Evolutionary conservation across 2,113 vertebrate species (phyloP), one percentile per base, ranked within the genome.

Genomic region (Cepphus grylle): DNA sequence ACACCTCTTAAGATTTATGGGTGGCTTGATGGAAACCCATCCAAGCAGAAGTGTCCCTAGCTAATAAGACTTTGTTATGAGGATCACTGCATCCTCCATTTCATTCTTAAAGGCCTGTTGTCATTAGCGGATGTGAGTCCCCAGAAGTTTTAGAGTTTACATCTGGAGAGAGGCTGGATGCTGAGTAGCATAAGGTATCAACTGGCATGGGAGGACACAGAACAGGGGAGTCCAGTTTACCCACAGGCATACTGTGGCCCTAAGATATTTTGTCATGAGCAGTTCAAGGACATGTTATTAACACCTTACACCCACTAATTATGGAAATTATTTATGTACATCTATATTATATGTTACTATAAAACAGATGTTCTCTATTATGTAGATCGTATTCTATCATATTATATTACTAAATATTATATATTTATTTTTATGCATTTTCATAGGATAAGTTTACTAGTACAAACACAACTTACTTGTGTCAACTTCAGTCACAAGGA

Each of bases 401-500:
- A 62, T 38, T 40, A 8, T 55, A 69, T 63, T 73, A 58, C 6
- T 50, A 72, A 61, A 77, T 63, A 42, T 45, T 38, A 36, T 7
- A 8, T 13, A 47, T 45, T 62, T 65, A 55, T 49, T 79, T 88
- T 71, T 19, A 81, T 30, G 25, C 7, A 27, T 65, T 77, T 70
- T 27, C 9, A 43, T 36, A 56, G 12, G 11, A 45, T 4, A 90
- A 92, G 52, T 66, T 62, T 53, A 71, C 30, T 15, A 71, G 30
- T 72, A 59, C 4, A 71, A 80, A 40, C 26, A 73, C 7, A 70
- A 98, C 99, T 99, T 98, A 99, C 99, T 99, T 91, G 99, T 98
- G 90, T 99, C 99, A 55, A 99, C 99, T 97, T 99, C 99, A 38
- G 99, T 99, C 22, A 99, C 99, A 65, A 99, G 94, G 38, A 99